A percentile compares a stretch with the other conserved stretches of the same genome.
Evolutionary conservation across 2,888 invertebrate species (phyloP).

Genomic region (Deladenus siricidicola): DNA sequence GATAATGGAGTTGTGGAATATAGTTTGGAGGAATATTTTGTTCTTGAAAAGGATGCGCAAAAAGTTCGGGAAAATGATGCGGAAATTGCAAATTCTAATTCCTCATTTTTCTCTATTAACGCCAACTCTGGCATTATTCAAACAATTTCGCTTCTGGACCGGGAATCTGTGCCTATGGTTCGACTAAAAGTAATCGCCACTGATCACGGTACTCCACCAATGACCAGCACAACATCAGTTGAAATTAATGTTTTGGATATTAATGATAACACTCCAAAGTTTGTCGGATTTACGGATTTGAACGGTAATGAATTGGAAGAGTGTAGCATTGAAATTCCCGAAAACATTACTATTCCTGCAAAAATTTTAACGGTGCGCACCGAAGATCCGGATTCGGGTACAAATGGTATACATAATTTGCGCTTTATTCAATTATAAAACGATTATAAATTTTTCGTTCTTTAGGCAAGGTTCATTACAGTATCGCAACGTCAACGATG

Average conservation of each 20-base stretch:
- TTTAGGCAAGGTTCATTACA: constrained; percentile 67
- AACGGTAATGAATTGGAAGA: constrained; percentile 51
- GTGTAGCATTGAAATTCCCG: constrained; percentile 60
- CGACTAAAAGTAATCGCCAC: constrained; percentile 62
- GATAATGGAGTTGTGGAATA: constrained; percentile 72
- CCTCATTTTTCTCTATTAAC: constrained; percentile 70
- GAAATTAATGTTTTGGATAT: constrained; percentile 47
- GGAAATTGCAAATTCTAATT: not conserved
- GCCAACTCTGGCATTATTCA: constrained; percentile 86
- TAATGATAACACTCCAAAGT: constrained; percentile 51
- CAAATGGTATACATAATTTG: constrained; percentile 63
- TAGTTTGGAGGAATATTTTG: constrained; percentile 28
- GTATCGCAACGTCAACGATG: constrained; percentile 81
- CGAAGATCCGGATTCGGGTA: constrained; percentile 80
- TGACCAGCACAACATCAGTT: constrained; percentile 36
- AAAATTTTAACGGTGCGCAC: constrained; percentile 69
- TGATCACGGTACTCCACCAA: constrained; percentile 41
- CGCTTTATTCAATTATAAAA: not conserved
- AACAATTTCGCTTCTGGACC: constrained; percentile 73
- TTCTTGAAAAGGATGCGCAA: no score
- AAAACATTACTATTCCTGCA: constrained; percentile 77
- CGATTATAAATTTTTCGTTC: not conserved
- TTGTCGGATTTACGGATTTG: constrained; percentile 30
- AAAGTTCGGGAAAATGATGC: no score
- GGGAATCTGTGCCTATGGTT: constrained; percentile 73